A percentile compares a stretch with the other conserved stretches of the same genome.
phyloP scores from a whole-genome alignment of 2,113 vertebrate genomes.

The Siniperca chuatsi region DNA sequence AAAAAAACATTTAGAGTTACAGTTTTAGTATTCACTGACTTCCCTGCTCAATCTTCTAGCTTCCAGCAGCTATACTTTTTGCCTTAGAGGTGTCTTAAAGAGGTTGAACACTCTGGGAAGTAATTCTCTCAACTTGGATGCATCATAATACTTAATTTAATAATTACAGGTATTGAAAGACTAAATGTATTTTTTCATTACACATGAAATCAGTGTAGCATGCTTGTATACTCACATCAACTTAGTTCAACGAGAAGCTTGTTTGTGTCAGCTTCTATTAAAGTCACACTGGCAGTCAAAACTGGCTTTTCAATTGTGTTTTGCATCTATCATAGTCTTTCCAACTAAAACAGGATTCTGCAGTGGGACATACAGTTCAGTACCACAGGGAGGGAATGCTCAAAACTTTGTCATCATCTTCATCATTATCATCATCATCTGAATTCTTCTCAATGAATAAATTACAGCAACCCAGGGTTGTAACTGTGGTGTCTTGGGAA shows the following conservation, averaged over 20 bases:
- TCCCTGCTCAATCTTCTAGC: slow-evolving; percentile 15
- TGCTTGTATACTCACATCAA: slow-evolving; percentile 38
- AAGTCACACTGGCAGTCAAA: slow-evolving; percentile 24
- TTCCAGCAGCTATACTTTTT: slow-evolving; percentile 38
- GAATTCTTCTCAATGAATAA: slow-evolving; percentile 47
- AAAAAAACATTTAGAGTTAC: slow-evolving; percentile 11
- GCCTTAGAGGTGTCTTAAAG: slow-evolving; percentile 40
- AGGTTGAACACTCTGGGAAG: slow-evolving; percentile 51
- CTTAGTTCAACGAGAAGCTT: slow-evolving; percentile 43
- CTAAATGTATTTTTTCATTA: slow-evolving; percentile 70
- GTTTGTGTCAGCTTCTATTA: slow-evolving; percentile 57
- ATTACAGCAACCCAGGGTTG: slow-evolving; percentile 39
- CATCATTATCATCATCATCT: slow-evolving; percentile 23
- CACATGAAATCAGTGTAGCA: slow-evolving; percentile 46
- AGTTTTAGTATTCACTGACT: slow-evolving; percentile 40
- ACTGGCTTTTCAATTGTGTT: slow-evolving; percentile 41
- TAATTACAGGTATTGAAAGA: slow-evolving; percentile 68
- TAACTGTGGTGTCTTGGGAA: slow-evolving; percentile 31
- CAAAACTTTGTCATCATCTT: background rate
- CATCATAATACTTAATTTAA: slow-evolving; percentile 59
- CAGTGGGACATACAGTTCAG: slow-evolving; percentile 19
- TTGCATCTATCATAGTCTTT: slow-evolving; percentile 39
- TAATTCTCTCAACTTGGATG: slow-evolving; percentile 60
- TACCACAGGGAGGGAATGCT: slow-evolving; percentile 13
- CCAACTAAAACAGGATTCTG: slow-evolving; percentile 24